Percentiles rank a stretch among this genome's conserved stretches.
Evolutionary conservation across 2,888 invertebrate genomes (phyloP).

Genomic region (Xylota sylvarum): DNA sequence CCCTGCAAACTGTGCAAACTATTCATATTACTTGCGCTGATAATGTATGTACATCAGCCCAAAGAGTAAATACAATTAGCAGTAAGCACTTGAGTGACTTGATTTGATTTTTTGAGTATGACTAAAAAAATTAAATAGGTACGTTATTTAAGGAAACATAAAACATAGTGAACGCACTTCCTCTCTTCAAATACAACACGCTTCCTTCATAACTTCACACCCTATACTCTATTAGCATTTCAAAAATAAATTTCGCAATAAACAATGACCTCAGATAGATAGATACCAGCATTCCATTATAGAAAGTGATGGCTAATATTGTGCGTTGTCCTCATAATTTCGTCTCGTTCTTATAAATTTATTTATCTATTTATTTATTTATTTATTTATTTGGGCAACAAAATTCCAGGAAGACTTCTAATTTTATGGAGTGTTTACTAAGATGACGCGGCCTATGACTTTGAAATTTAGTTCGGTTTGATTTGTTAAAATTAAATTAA

Average conservation of each 20-base stretch:
- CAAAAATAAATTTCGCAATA: not conserved
- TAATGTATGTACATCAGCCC: constrained; percentile 10
- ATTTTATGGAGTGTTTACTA: not conserved
- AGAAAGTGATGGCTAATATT: not conserved
- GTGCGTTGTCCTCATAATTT: not conserved
- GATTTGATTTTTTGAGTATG: not conserved
- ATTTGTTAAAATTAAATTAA: no score
- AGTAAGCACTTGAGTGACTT: no score
- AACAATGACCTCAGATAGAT: not conserved
- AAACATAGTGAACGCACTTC: not conserved
- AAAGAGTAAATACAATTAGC: constrained; percentile 15
- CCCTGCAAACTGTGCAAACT: no score
- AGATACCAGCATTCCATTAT: not conserved
- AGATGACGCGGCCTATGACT: not conserved
- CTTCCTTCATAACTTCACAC: not conserved
- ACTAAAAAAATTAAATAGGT: not conserved
- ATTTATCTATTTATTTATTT: no score
- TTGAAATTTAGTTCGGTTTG: not conserved
- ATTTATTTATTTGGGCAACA: no score
- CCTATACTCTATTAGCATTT: not conserved
- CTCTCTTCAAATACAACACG: not conserved
- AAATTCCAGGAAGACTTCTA: not conserved
- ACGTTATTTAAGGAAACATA: not conserved
- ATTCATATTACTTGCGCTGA: constrained; percentile 7
- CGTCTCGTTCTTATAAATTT: not conserved